Evolutionary conservation across 2,797 vertebrate species (phyloP).

Genomic region (Xenops minutus): DNA sequence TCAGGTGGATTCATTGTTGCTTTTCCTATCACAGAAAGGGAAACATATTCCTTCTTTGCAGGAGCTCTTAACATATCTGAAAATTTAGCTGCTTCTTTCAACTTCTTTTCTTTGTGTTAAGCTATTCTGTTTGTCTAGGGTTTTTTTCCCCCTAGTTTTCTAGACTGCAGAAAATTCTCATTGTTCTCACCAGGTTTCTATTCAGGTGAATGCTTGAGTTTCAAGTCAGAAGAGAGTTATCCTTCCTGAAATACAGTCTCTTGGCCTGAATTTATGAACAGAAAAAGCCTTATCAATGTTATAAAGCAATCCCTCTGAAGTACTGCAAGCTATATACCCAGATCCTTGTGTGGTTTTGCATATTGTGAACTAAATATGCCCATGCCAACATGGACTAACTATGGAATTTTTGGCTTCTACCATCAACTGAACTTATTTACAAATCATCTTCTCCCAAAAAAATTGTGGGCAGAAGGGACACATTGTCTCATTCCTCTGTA

Average conservation of each 20-base stretch:
- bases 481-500: background rate
- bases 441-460: background rate
- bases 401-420: background rate
- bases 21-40: background rate
- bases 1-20: background rate
- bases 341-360: background rate
- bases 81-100: background rate
- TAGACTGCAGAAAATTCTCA: background rate
- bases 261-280: background rate
- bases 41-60: background rate
- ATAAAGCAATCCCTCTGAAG: background rate
- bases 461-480: background rate
- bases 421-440: background rate
- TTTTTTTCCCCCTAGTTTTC: background rate
- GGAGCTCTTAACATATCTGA: background rate
- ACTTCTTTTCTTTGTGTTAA: background rate
- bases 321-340: background rate
- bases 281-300: background rate
- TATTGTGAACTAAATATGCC: background rate
- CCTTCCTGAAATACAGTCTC: background rate
- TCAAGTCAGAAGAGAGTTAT: background rate
- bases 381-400: background rate
- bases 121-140: background rate
- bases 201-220: background rate
- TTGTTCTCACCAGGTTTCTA: background rate